Evolutionary conservation across 1,140 invertebrate species (phyloP).

Genomic region (Pissodes strobi): DNA sequence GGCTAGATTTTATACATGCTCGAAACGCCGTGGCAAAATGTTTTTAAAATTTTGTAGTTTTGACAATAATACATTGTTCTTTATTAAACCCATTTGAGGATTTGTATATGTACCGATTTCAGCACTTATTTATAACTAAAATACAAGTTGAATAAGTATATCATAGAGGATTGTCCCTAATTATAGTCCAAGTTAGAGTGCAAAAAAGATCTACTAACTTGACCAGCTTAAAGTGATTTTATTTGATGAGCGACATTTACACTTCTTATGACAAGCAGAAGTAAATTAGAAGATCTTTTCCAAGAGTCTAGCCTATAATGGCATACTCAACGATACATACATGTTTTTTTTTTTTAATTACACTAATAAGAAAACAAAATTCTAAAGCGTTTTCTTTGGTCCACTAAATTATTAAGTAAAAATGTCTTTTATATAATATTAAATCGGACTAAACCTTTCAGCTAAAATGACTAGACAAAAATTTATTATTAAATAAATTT

Average conservation of each 20-base stretch:
- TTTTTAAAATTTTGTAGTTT: too few species aligned
- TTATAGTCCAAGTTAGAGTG: conserved; percentile 30
- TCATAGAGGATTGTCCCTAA: conserved; percentile 35
- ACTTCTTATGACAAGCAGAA: too few species aligned
- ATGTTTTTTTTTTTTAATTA: neutral
- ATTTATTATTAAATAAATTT: neutral
- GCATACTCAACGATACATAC: too few species aligned
- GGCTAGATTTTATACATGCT: too few species aligned
- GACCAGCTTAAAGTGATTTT: conserved; percentile 7
- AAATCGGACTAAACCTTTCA: conserved; percentile 22
- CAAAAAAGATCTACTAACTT: conserved; percentile 18
- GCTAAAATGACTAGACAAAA: conserved; percentile 36
- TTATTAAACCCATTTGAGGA: too few species aligned
- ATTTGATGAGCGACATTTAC: too few species aligned
- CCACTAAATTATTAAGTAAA: conserved; percentile 29
- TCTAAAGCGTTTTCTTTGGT: conserved; percentile 29
- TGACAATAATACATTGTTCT: too few species aligned
- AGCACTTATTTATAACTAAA: conserved; percentile 1
- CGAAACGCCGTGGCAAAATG: too few species aligned
- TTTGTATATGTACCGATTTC: too few species aligned
- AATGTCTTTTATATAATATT: conserved; percentile 28
- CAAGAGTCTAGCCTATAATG: too few species aligned
- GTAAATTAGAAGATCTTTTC: too few species aligned
- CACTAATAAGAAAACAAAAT: conserved; percentile 4
- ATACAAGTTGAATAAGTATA: neutral